phyloP scores from a whole-genome alignment of 2,888 invertebrate genomes.

The Leucophenga maculata region DNA sequence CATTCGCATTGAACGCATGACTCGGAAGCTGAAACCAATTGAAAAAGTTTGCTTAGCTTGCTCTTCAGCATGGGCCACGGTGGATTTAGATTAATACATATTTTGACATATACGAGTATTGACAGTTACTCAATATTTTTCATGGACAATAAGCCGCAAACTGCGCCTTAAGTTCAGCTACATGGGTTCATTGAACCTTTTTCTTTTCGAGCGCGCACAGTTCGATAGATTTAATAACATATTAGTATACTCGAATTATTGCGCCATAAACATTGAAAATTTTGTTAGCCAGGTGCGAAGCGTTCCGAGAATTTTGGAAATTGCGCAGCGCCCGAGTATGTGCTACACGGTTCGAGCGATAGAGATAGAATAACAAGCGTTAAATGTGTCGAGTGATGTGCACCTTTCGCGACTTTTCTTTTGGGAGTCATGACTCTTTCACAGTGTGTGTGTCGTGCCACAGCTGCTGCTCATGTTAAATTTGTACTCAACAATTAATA shows the following conservation, averaged over 20 bases:
- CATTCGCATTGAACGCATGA: not conserved
- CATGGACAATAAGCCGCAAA: not conserved
- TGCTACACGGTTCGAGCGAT: not conserved
- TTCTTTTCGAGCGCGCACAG: not conserved
- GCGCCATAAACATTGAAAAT: not conserved
- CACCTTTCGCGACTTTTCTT: too few species aligned
- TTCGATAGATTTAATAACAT: too few species aligned
- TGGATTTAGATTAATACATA: too few species aligned
- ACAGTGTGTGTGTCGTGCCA: not conserved
- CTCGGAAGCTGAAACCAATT: not conserved
- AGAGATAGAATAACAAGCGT: not conserved
- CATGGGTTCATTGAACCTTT: conserved; percentile 5
- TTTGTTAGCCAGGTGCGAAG: too few species aligned
- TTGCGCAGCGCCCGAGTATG: conserved; percentile 1
- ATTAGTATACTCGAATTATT: not conserved
- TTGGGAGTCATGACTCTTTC: conserved; percentile 3
- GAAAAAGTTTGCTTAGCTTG: not conserved
- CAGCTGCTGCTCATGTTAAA: not conserved
- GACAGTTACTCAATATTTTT: not conserved
- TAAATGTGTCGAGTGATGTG: not conserved
- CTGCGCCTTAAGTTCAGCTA: conserved; percentile 13
- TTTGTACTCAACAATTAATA: not conserved
- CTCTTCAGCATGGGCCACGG: too few species aligned
- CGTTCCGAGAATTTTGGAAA: not conserved
- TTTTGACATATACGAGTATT: not conserved